Evolutionary conservation across 1,140 invertebrate species (phyloP), one percentile per base, ranked within the genome.

Genomic region (Limonius californicus): DNA sequence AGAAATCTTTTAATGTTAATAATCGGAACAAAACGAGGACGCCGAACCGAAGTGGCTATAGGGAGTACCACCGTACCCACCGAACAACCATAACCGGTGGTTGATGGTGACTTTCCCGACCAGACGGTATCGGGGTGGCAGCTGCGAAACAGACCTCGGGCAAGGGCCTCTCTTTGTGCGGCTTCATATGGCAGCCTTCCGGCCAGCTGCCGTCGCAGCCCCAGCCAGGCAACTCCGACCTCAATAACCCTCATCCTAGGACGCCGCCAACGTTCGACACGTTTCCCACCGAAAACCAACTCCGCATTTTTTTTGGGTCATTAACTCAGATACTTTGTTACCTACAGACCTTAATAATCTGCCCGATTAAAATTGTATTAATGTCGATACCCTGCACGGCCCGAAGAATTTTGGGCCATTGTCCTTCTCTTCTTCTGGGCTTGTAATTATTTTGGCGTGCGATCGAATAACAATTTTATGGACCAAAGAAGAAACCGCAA

Each of bases 121-220:
- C 45, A 58, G 50, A 43, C 61, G 57, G 32, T 56, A 57, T 56
- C 27, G 45, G 65, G 62, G 65, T 67, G 59, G 65, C 65, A 67
- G 65, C 62, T 67, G 65, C 65, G 53, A 67, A 67, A 67, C 65
- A 68, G 58, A 68, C 66, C 56, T 62, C 66, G 54, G 56, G 39
- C 58, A 60, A 66, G 65, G 63, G 8, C 59, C 21, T 64, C 55
- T 65, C 68, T 65, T 68, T 69, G 62, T 68, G 50, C 57, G 59
- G 53, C 54, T 58, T 63, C 66, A 66, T 64, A 68, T 68, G 67
- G 64, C 61, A 53, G 61, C 55, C 67, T 69, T 70, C 69, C 67
- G 67, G 67, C 68, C 66, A 68, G 68, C 68, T 70, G 69, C 63
- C 61, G 62, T 50, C 57, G 16, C 57, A 21, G 21, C 54, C 43